Base-by-base conservation (phyloP, 2,888 invertebrate species). In the Stenolophus ochropezus region DNA sequence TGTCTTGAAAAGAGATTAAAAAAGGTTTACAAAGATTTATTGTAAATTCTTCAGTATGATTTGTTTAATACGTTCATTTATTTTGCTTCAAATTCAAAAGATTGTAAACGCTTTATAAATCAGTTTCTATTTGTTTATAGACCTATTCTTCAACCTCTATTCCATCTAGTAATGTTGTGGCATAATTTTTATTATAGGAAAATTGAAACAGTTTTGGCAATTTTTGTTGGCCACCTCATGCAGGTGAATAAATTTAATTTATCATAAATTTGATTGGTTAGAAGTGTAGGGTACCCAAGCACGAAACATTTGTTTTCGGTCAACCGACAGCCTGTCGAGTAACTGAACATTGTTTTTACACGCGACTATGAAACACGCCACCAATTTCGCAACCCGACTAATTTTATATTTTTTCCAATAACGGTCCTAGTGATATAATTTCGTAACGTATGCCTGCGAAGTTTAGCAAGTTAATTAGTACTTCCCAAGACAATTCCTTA, bases 231-330 rank as follows among this genome's bases (percentile, higher is more conserved):
- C 11, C 25, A 61, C 21, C 23, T 25, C 21, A 25, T 4, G 61
- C 27, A 69, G 33, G 27, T 5, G 33, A 69, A 27, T 33, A 69
- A 69, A 69, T 69, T 69, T 69, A 33, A 69, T 69, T 69, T 18
- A 33, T 69, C 65, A 69, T 69, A 69, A 69, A 33, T 16, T 69
- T 69, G 65, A 69, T 33, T 27, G 65, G 65, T 33, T 69, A 27
- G 42, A 69, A 18, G 27, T 69, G 33, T 16, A 69, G 65, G 65
- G 65, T 33, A 69, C 65, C 33, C 65, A 69, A 69, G 33, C 65
- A 69, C 65, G 65, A 18, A 69, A 69, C 65, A 69, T 69, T 69
- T 69, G 33, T 69, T 69, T 69, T 69, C 65, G 65, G 65, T 69
- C 65, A 69, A 33, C 65, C 65, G 27, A 33, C 65, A 69, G 27